Percentiles rank a stretch among this genome's conserved stretches.
phyloP scores from a whole-genome alignment of 2,888 invertebrate genomes.

The Gari tellinella region DNA sequence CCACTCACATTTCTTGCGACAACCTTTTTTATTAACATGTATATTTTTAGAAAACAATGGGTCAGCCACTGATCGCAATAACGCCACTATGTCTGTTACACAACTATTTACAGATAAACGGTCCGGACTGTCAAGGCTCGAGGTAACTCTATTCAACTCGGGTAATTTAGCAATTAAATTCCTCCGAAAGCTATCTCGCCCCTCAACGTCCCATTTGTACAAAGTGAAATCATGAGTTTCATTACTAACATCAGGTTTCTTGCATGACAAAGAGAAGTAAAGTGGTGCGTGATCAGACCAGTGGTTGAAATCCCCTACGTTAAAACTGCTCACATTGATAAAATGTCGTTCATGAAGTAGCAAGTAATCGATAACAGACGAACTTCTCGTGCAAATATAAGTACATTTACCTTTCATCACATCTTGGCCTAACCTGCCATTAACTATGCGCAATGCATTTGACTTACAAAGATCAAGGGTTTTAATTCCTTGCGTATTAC shows the following conservation, averaged over 20 bases:
- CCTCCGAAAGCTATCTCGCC: constrained; percentile 2
- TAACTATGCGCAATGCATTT: constrained; percentile 1
- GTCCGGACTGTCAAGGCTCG: neutral
- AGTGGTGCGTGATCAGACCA: constrained; percentile 7
- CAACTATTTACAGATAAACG: constrained; percentile 6
- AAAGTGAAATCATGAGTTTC: neutral
- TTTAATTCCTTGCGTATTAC: constrained; percentile 5
- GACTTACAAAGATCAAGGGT: constrained; percentile 9
- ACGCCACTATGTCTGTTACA: neutral
- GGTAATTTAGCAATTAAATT: constrained; percentile 14
- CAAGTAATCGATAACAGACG: constrained; percentile 14
- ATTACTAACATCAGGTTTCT: neutral
- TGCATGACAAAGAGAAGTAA: constrained; percentile 5
- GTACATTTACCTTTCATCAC: neutral
- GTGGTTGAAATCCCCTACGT: neutral
- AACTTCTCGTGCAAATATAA: neutral
- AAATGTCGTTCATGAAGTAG: neutral
- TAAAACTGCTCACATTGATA: neutral
- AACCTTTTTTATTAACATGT: too few relatives aligned
- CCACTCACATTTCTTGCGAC: constrained; percentile 1
- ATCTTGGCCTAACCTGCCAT: constrained; percentile 18
- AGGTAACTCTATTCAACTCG: neutral
- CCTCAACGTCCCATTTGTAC: constrained; percentile 7
- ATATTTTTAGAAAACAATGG: constrained; percentile 3
- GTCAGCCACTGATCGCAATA: constrained; percentile 1